phyloP scores from a whole-genome alignment of 1,140 invertebrate genomes.

The Drosophila kurseongensis region DNA sequence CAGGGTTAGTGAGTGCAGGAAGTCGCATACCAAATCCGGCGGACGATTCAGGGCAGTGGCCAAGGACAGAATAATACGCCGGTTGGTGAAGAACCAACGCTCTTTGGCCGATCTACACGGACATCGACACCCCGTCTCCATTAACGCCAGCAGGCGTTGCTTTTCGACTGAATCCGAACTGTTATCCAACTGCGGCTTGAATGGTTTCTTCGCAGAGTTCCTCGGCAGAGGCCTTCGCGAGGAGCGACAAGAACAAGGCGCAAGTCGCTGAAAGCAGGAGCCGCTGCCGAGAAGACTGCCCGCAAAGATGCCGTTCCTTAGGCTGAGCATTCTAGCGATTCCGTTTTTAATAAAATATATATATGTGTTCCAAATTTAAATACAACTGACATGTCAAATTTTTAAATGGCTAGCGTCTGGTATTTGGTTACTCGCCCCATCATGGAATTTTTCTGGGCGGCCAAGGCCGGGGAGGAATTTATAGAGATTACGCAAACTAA shows the following conservation, averaged over 20 bases:
- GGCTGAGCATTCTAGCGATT: slow-evolving; percentile 5
- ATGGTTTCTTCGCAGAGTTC: slow-evolving; percentile 8
- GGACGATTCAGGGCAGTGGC: background rate
- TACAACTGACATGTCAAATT: slow-evolving; percentile 23
- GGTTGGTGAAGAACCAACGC: slow-evolving; percentile 29
- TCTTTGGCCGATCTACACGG: background rate
- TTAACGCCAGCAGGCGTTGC: background rate
- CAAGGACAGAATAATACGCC: slow-evolving; percentile 12
- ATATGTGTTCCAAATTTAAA: slow-evolving; percentile 14
- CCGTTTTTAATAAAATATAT: slow-evolving; percentile 6
- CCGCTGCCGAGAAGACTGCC: slow-evolving; percentile 10
- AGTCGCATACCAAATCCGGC: slow-evolving; percentile 16
- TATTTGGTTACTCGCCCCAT: too few species aligned
- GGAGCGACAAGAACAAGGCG: slow-evolving; percentile 11
- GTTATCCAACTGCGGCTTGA: background rate
- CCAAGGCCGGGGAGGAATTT: too few species aligned
- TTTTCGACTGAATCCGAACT: background rate
- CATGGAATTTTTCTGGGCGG: background rate
- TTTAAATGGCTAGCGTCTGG: background rate
- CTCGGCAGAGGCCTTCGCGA: slow-evolving; percentile 1
- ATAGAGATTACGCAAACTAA: background rate
- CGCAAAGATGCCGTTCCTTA: slow-evolving; percentile 22
- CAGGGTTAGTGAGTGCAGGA: slow-evolving; percentile 46
- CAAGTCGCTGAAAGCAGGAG: slow-evolving; percentile 11
- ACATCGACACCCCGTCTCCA: background rate